A percentile compares a stretch with the other conserved stretches of the same genome.
Conservation (phyloP, 2,888 invertebrate species). For the Uropetala carovei region DNA sequence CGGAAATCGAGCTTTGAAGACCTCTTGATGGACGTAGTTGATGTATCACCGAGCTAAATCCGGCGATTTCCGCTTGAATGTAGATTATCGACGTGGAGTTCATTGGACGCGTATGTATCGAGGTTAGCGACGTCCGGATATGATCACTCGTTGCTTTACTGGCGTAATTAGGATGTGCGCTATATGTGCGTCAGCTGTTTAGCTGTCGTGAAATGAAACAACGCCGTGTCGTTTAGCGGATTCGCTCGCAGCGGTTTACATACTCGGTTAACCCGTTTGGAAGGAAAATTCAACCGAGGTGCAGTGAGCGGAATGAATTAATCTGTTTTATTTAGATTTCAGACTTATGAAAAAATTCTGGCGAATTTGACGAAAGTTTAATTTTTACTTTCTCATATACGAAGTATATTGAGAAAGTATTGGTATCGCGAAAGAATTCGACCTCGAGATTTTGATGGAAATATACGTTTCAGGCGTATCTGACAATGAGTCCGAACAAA, state of each 20-base stretch:
- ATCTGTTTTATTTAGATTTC: no score
- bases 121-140: background rate
- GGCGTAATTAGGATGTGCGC: background rate
- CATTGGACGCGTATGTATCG: background rate
- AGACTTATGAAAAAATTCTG: background rate
- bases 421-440: no score
- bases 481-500: no score
- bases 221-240: background rate
- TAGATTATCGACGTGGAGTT: background rate
- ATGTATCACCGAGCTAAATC: background rate
- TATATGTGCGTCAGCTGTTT: background rate
- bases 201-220: background rate
- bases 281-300: no score
- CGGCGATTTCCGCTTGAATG: background rate
- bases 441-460: no score
- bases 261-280: no score
- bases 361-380: background rate
- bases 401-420: no score
- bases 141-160: background rate
- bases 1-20: background rate
- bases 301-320: no score
- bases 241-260: no score
- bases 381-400: no score
- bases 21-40: no score
- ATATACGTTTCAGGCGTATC: no score